Conservation (phyloP, 2,113 vertebrate genomes). For the Rynchops niger region DNA sequence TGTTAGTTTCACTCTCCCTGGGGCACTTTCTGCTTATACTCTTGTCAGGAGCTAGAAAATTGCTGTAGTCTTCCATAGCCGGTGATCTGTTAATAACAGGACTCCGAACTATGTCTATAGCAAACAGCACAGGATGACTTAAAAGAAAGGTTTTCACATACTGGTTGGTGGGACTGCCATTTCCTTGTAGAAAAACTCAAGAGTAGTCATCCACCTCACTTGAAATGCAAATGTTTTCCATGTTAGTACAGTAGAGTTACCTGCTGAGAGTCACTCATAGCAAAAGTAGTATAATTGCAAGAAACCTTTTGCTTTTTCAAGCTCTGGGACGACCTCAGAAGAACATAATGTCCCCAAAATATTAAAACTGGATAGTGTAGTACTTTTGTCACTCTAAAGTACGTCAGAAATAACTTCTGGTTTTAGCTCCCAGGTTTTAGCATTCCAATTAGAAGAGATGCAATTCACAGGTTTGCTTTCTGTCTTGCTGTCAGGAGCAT, state of each 20-base stretch:
- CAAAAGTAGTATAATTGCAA: background rate
- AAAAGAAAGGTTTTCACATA: background rate
- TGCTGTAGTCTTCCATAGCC: background rate
- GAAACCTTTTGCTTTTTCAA: background rate
- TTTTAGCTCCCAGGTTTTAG: background rate
- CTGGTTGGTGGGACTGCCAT: background rate
- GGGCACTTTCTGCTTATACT: background rate
- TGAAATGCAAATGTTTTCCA: background rate
- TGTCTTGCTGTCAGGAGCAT: background rate
- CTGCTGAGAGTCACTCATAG: background rate
- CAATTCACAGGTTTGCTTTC: background rate
- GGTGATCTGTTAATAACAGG: constrained; percentile 9
- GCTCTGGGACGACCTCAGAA: background rate
- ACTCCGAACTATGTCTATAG: background rate
- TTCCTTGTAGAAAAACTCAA: background rate
- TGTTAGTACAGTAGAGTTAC: background rate
- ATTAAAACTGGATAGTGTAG: background rate
- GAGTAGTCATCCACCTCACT: background rate
- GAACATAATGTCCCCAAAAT: background rate
- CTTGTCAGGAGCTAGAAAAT: background rate
- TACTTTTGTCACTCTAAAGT: background rate
- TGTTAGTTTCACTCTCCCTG: background rate
- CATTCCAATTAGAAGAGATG: background rate
- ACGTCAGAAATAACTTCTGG: background rate
- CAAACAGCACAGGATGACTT: background rate